Percentiles rank a stretch among this genome's conserved stretches.
phyloP scores from a whole-genome alignment of 2,797 vertebrate genomes.

The Lerista edwardsae region DNA sequence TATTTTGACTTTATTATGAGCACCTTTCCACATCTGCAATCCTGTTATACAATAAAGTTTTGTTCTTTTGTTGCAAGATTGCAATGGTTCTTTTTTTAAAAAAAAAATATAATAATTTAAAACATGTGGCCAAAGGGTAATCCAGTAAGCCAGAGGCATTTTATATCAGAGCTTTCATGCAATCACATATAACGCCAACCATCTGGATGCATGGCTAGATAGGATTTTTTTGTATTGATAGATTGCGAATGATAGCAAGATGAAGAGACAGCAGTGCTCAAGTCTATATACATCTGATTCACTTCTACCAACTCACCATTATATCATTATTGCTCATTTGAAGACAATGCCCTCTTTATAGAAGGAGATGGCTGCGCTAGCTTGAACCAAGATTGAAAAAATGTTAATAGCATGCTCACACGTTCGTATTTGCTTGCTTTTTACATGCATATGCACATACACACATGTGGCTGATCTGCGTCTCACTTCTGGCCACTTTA shows the following conservation, averaged over 20 bases:
- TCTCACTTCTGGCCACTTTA: not conserved
- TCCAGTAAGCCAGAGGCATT: constrained; percentile 83
- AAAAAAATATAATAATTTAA: constrained; percentile 81
- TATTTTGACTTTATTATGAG: constrained; percentile 77
- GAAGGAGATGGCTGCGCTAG: constrained; percentile 13
- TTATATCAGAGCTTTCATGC: constrained; percentile 80
- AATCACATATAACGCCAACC: constrained; percentile 81
- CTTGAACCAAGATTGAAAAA: not conserved
- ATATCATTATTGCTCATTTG: constrained; percentile 24
- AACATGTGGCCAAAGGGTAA: constrained; percentile 82
- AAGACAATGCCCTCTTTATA: constrained; percentile 7
- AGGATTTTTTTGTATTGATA: constrained; percentile 56
- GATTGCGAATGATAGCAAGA: constrained; percentile 58
- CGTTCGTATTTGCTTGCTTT: not conserved
- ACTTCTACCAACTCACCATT: constrained; percentile 33
- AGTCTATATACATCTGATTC: constrained; percentile 54
- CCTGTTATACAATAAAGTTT: constrained; percentile 82
- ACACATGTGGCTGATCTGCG: not conserved
- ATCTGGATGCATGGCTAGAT: constrained; percentile 76
- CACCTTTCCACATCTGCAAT: constrained; percentile 85
- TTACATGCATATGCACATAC: constrained; percentile 17
- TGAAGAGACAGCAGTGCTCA: constrained; percentile 48
- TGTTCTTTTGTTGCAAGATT: constrained; percentile 83
- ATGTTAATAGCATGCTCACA: not conserved
- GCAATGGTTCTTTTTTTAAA: constrained; percentile 70